A percentile compares a stretch with the other conserved stretches of the same genome.
phyloP scores from a whole-genome alignment of 1,140 invertebrate species.

The Dendroctonus ponderosae region DNA sequence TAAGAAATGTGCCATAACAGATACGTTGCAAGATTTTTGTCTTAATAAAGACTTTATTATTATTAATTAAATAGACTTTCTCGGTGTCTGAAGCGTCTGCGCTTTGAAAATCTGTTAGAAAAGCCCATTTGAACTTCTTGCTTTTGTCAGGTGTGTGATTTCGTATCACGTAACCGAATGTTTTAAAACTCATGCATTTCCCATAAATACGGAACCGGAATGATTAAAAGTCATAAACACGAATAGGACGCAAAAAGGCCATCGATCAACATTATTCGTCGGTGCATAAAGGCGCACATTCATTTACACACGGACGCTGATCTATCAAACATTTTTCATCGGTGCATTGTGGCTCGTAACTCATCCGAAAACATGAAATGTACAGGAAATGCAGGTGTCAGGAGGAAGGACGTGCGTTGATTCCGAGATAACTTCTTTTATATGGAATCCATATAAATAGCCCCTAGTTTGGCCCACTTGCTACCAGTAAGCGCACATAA shows the following conservation, averaged over 20 bases:
- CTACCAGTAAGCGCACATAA: neutral
- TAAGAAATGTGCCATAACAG: no score
- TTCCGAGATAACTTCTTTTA: conserved; percentile 27
- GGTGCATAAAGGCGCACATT: neutral
- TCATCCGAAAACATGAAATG: conserved; percentile 32
- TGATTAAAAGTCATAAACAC: conserved; percentile 11
- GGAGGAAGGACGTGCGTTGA: conserved; percentile 26
- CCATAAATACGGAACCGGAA: neutral
- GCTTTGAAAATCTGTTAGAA: no score
- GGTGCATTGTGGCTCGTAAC: conserved; percentile 29
- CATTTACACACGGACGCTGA: conserved; percentile 7
- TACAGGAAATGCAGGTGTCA: conserved; percentile 32
- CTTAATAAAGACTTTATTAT: no score
- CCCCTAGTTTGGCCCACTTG: neutral
- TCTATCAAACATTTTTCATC: conserved; percentile 30
- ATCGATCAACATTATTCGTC: conserved; percentile 19
- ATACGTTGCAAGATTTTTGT: no score
- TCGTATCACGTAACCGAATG: no score
- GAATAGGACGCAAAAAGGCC: conserved; percentile 7
- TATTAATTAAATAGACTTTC: no score
- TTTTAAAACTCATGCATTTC: no score
- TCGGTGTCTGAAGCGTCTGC: no score
- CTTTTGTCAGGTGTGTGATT: no score
- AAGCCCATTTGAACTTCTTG: no score
- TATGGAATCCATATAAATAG: conserved; percentile 7